These are phyloP conservation scores for Drosophila melanosoma DNA, from an alignment of 2,888 invertebrate species.

Conservation along the genomic window DNA sequence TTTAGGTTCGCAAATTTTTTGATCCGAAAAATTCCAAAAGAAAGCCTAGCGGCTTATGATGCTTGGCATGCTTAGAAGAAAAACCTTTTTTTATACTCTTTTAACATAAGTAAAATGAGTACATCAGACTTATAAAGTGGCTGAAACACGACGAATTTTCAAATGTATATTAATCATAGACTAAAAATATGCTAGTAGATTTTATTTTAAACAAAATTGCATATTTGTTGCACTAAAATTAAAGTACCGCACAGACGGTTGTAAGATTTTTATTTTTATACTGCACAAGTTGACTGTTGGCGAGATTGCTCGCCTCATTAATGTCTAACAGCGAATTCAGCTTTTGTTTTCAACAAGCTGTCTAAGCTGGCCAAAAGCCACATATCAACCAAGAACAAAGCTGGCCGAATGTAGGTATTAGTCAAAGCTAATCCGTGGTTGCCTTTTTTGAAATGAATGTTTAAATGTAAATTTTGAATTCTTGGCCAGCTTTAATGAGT, in stretches of 20 bases:
- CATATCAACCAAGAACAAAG: slow-evolving; percentile 42
- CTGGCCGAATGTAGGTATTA: slow-evolving; percentile 9
- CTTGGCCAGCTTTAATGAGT: slow-evolving; percentile 2
- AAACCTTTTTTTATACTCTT: neutral
- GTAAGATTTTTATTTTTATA: neutral
- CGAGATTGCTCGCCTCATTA: slow-evolving; percentile 16
- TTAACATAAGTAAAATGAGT: neutral
- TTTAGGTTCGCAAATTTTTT: neutral
- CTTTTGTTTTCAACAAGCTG: slow-evolving; percentile 35
- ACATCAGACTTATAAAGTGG: neutral
- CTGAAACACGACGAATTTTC: neutral
- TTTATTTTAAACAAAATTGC: too few species aligned
- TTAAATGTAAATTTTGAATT: slow-evolving; percentile 21
- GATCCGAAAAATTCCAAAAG: slow-evolving; percentile 6
- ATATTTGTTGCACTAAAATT: neutral
- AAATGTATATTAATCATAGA: neutral
- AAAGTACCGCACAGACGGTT: neutral
- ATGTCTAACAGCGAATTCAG: neutral
- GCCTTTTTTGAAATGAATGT: slow-evolving; percentile 6
- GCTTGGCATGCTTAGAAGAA: neutral
- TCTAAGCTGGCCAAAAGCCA: slow-evolving; percentile 52
- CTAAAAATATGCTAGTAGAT: neutral
- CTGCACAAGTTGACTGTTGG: slow-evolving; percentile 15
- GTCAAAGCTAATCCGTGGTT: slow-evolving; percentile 3
- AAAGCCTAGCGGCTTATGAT: slow-evolving; percentile 23